Percentiles rank a stretch among this genome's conserved stretches.
Conservation (phyloP, 2,888 invertebrate species). For the Acrobasis repandana region DNA sequence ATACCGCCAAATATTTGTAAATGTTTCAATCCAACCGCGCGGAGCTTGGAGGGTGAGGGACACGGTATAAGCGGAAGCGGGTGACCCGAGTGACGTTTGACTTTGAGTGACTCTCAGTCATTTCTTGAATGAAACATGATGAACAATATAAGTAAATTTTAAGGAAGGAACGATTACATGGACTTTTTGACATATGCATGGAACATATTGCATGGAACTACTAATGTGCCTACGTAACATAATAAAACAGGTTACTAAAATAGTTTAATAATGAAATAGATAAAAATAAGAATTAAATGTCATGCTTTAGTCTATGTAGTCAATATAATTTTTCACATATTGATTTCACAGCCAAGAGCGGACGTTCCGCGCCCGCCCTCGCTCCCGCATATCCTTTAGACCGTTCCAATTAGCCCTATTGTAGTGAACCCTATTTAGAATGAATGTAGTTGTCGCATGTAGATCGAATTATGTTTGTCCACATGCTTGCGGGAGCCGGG, state of each 20-base stretch:
- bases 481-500: constrained; percentile 16
- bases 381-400: neutral
- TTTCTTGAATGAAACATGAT: too few relatives aligned
- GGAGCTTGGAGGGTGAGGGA: neutral
- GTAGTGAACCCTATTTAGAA: neutral
- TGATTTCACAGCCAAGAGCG: neutral
- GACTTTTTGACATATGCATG: too few relatives aligned
- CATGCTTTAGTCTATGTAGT: too few relatives aligned
- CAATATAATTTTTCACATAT: neutral
- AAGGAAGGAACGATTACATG: too few relatives aligned
- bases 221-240: too few relatives aligned
- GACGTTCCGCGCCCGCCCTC: neutral
- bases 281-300: too few relatives aligned
- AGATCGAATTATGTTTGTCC: constrained; percentile 24
- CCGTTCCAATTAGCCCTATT: constrained; percentile 17
- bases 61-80: neutral
- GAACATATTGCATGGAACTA: too few relatives aligned
- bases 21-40: constrained; percentile 54
- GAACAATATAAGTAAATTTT: too few relatives aligned
- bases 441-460: constrained; percentile 15
- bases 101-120: too few relatives aligned
- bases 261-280: too few relatives aligned
- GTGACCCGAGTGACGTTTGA: neutral
- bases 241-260: too few relatives aligned
- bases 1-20: constrained; percentile 79